Evolutionary conservation across 2,888 invertebrate species (phyloP).

Genomic region (Hymenopus coronatus): DNA sequence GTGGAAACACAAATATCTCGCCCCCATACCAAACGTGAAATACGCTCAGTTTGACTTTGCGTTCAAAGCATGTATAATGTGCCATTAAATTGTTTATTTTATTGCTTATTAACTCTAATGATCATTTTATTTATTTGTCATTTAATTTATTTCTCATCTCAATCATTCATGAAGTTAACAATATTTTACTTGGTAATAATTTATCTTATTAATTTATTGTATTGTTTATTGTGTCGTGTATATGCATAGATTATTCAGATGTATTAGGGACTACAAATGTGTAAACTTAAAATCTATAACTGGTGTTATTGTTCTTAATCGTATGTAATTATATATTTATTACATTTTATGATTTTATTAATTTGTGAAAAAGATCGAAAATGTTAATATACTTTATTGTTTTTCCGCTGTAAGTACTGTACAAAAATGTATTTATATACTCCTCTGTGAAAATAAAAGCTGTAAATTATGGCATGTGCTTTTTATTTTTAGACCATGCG

Average conservation of each 20-base stretch:
- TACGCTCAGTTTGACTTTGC: neutral
- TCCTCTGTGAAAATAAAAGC: neutral
- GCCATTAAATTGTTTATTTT: neutral
- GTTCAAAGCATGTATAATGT: neutral
- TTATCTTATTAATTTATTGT: neutral
- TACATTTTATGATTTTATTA: too few species aligned
- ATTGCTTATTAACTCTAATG: neutral
- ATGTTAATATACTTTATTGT: too few species aligned
- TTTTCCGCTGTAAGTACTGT: neutral
- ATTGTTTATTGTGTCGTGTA: neutral
- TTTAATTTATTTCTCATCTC: neutral
- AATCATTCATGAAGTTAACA: neutral
- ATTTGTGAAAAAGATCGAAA: too few species aligned
- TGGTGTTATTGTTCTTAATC: too few species aligned
- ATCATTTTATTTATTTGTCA: neutral
- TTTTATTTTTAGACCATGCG: neutral
- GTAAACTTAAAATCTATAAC: neutral
- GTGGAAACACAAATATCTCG: neutral
- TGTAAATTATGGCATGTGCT: neutral
- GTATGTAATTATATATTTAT: too few species aligned
- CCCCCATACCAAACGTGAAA: neutral
- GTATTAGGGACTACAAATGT: neutral
- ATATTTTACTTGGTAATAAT: neutral
- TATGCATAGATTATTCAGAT: neutral
- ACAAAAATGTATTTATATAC: neutral